Evolutionary conservation across 2,888 invertebrate species (phyloP).

Genomic region (Xanthia togata): DNA sequence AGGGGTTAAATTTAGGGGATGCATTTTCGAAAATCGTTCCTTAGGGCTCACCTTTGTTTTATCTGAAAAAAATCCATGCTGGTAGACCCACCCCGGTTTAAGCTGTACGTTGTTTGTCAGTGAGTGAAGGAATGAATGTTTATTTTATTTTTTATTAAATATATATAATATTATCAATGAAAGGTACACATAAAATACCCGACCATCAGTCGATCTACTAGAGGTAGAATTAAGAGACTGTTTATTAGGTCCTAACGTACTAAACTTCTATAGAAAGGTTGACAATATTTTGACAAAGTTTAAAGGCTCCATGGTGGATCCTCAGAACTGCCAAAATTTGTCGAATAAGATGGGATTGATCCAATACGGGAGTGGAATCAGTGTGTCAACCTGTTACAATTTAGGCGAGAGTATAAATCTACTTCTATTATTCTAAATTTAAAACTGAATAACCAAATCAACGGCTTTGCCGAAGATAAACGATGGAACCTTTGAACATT

Average conservation of each 20-base stretch:
- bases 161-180: not conserved
- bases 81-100: too few relatives aligned
- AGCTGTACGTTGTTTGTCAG: too few relatives aligned
- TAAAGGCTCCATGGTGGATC: not conserved
- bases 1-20: not conserved
- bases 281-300: too few relatives aligned
- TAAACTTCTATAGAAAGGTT: not conserved
- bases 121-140: too few relatives aligned
- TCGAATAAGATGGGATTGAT: not conserved
- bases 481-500: not conserved
- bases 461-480: not conserved
- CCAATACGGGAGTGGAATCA: not conserved
- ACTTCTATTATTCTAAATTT: not conserved
- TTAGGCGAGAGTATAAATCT: too few relatives aligned
- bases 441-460: not conserved
- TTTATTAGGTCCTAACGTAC: not conserved
- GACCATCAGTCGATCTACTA: not conserved
- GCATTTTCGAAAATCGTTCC: not conserved
- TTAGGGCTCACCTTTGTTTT: not conserved
- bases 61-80: too few relatives aligned
- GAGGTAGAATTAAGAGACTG: not conserved
- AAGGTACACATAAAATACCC: not conserved
- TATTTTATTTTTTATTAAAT: not conserved
- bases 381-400: not conserved
- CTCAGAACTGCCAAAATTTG: not conserved